Evolutionary conservation across 1,140 invertebrate genomes (phyloP).

Genomic region (Venturia canescens): DNA sequence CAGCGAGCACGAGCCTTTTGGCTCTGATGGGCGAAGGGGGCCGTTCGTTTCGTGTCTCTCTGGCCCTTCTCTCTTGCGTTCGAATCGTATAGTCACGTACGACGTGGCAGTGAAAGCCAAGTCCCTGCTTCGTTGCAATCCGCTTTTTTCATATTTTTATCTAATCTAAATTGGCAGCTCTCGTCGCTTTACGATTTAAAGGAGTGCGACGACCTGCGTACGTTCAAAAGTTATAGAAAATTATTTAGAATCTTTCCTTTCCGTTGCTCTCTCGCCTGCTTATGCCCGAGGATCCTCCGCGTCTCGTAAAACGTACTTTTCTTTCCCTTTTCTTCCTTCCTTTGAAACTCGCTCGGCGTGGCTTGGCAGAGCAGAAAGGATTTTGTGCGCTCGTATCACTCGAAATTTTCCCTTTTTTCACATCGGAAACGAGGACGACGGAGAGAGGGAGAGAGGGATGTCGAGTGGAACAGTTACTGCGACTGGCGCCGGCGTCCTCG

Average conservation of each 20-base stretch:
- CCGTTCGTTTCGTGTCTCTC: constrained; percentile 1
- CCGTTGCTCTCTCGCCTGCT: neutral
- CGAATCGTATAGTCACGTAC: constrained; percentile 38
- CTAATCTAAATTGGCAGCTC: neutral
- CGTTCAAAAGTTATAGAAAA: neutral
- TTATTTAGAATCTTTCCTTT: neutral
- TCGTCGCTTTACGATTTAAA: neutral
- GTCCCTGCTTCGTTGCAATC: neutral
- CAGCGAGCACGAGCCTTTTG: constrained; percentile 31
- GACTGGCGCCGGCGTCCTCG: constrained; percentile 17
- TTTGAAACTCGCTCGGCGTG: neutral
- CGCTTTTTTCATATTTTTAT: neutral
- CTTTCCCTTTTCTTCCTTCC: neutral
- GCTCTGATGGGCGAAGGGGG: constrained; percentile 17
- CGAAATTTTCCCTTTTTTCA: neutral
- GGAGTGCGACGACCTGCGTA: neutral
- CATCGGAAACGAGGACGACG: neutral
- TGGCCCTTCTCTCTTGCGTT: constrained; percentile 18
- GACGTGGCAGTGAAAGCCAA: constrained; percentile 30
- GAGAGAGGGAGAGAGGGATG: constrained; percentile 9
- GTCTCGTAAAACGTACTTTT: constrained; percentile 19
- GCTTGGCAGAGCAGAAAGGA: neutral
- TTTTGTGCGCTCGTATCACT: neutral
- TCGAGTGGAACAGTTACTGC: neutral
- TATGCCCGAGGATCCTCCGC: constrained; percentile 54